Evolutionary conservation across 2,888 invertebrate species (phyloP).

Genomic region (Drosophila lacicola): DNA sequence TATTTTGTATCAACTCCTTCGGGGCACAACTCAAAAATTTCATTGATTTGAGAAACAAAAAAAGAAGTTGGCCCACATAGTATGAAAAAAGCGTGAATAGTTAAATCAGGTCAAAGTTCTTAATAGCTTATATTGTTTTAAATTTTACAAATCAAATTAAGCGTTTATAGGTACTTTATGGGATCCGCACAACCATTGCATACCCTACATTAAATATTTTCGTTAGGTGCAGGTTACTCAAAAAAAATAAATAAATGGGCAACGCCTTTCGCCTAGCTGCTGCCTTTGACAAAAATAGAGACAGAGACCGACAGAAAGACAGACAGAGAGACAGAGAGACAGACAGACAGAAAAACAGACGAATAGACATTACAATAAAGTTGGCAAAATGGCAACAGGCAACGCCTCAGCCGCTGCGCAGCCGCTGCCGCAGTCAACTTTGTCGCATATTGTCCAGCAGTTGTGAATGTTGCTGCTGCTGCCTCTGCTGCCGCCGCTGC

Average conservation of each 20-base stretch:
- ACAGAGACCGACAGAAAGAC: not conserved
- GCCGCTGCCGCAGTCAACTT: conserved; percentile 34
- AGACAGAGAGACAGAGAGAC: not conserved
- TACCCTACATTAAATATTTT: not conserved
- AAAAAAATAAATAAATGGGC: conserved; percentile 2
- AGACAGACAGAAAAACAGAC: conserved; percentile 3
- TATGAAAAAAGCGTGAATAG: too few species aligned
- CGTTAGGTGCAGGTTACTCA: not conserved
- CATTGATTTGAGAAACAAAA: too few species aligned
- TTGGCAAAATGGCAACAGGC: conserved; percentile 47
- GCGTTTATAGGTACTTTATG: too few species aligned
- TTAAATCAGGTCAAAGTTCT: too few species aligned
- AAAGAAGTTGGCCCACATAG: too few species aligned
- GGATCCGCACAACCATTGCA: not conserved
- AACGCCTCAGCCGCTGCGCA: conserved; percentile 28
- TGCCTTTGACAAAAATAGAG: conserved; percentile 30
- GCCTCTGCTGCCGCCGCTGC: conserved; percentile 13
- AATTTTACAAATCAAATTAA: too few species aligned
- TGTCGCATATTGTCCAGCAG: conserved; percentile 66
- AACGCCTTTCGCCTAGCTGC: conserved; percentile 30
- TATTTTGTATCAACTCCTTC: too few species aligned
- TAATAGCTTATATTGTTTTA: too few species aligned
- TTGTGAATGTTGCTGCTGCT: conserved; percentile 39
- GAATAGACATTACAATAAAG: conserved; percentile 41
- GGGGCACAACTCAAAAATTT: too few species aligned